A percentile compares a stretch with the other conserved stretches of the same genome.
phyloP scores from a whole-genome alignment of 2,113 vertebrate species.

The Butorides virescens region DNA sequence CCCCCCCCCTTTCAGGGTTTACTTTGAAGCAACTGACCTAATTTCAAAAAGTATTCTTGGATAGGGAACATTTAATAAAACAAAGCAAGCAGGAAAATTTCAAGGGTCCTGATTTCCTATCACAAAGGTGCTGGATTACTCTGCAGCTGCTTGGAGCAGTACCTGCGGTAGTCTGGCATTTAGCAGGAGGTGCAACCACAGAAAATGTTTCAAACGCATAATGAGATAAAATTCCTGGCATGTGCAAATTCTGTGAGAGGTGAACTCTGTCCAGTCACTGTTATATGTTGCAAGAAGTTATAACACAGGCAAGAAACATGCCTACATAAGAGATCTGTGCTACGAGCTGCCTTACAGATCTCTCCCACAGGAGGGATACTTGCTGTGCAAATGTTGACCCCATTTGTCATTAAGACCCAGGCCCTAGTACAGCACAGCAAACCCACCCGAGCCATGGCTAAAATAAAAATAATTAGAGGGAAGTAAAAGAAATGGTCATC shows the following conservation, averaged over 20 bases:
- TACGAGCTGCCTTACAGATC: background rate
- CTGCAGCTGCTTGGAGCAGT: background rate
- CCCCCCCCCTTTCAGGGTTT: background rate
- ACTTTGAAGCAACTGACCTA: background rate
- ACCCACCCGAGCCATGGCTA: background rate
- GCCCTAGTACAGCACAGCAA: background rate
- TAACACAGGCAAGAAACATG: background rate
- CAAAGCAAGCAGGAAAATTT: background rate
- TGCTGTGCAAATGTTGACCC: background rate
- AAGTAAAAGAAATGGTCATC: background rate
- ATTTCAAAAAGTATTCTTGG: background rate
- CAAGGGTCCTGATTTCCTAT: background rate
- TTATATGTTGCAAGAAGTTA: background rate
- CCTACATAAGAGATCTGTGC: background rate
- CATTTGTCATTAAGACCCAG: background rate
- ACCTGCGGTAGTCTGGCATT: background rate
- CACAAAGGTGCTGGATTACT: background rate
- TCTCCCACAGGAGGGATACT: background rate
- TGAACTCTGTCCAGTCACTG: conserved; percentile 9
- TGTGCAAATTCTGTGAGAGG: background rate
- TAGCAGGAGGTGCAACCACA: background rate
- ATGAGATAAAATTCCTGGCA: conserved; percentile 12
- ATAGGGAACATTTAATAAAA: background rate
- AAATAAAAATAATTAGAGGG: background rate
- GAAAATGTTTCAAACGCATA: background rate